Base-by-base conservation (phyloP, 2,797 vertebrate species). In the Emys orbicularis region DNA sequence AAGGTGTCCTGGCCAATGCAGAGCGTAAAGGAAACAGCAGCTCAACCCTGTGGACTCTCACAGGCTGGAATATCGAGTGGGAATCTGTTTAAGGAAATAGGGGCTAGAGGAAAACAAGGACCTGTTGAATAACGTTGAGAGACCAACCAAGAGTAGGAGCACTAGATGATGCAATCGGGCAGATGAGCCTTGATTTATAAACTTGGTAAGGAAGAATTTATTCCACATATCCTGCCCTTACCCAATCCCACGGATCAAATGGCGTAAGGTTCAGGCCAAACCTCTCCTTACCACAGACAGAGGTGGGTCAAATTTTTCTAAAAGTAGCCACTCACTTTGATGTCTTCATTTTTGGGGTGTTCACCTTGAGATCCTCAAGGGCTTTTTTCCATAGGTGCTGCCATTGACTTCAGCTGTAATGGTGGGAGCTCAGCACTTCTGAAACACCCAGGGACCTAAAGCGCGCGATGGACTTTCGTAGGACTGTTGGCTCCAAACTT, bases 311-410 rank as follows among this genome's bases (percentile, higher is more conserved):
- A 2, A 5, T 44, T 1, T 37, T 18, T 41, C 4, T 0, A 8
- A 25, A 10, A 12, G 1, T 3, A 21, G 0, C 5, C 0, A 49
- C 74, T 44, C 37, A 8, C 12, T 76, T 1, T 21, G 9, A 68
- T 37, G n/a, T 11, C 18, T 68, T 68, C 3, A 5, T 44, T 79
- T 27, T 7, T 3, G 0, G 53, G 53, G 65, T 31, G 57, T 53
- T 59, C 5, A 0, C 0, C 0, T 41, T 1, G 2, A 44, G 19
- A 1, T 79, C 9, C 1, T 12, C 6, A 1, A 0, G 54, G 49
- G 44, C 5, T 8, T 29, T 5, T 25, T 37, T 37, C 18, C 50
- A 3, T 53, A 41, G 37, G 1, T 1, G 44, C 52, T 15, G 31
- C 54, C 8, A 7, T 29, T 8, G 0, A 56, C n/a, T 0, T 12